Percentiles rank a stretch among this genome's conserved stretches.
Evolutionary conservation across 1,140 invertebrate genomes (phyloP).

Genomic region (Brachionus rotundiformis): DNA sequence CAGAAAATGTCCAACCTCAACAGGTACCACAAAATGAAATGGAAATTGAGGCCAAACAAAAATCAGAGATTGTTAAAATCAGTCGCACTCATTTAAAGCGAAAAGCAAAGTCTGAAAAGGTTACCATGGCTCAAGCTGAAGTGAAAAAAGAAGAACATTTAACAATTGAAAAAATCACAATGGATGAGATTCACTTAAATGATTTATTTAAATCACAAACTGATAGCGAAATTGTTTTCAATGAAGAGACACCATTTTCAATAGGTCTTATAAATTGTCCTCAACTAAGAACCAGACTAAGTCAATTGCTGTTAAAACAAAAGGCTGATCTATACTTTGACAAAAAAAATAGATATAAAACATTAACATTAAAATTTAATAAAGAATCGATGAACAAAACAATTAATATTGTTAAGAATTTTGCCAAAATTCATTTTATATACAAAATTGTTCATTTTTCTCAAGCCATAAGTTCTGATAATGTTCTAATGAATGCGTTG

Average conservation of each 20-base stretch:
- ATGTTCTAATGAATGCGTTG: not conserved
- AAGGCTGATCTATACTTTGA: not conserved
- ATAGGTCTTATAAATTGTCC: slow-evolving; percentile 10
- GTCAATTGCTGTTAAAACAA: not conserved
- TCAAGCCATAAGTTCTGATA: not conserved
- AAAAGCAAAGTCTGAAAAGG: not conserved
- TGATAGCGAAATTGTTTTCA: slow-evolving; percentile 24
- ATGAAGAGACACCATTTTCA: slow-evolving; percentile 26
- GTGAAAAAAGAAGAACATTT: not conserved
- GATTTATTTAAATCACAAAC: slow-evolving; percentile 36
- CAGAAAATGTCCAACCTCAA: not conserved
- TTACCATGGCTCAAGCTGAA: not conserved
- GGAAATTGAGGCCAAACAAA: not conserved
- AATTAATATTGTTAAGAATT: not conserved
- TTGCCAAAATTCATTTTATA: slow-evolving; percentile 18
- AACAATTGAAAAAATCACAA: slow-evolving; percentile 16
- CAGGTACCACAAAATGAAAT: not conserved
- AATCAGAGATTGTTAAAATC: not conserved
- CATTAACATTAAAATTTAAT: not conserved
- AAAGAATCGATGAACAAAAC: not conserved
- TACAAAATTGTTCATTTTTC: slow-evolving; percentile 20
- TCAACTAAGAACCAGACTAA: not conserved
- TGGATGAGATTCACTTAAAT: not conserved
- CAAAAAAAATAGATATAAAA: slow-evolving; percentile 25
- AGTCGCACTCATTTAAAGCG: not conserved